Conservation (phyloP, 1,140 invertebrate species). For the Pseudomyrmex flavicornis region DNA sequence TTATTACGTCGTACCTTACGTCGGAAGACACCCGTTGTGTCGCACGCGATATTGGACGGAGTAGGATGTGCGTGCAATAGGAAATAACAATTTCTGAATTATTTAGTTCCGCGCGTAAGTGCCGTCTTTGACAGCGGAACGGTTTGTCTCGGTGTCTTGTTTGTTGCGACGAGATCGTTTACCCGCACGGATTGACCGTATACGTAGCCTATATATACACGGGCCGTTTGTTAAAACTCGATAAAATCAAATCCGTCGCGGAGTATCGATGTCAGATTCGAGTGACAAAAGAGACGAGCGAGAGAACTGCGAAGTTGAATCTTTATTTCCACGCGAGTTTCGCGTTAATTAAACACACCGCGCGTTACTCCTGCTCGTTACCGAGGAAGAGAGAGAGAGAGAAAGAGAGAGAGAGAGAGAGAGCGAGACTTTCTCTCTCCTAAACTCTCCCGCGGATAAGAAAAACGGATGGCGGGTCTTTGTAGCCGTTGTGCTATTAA, state of each 20-base stretch:
- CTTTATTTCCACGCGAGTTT: constrained; percentile 43
- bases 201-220: not conserved
- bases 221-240: not conserved
- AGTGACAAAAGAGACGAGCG: constrained; percentile 55
- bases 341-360: constrained; percentile 60
- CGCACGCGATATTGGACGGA: constrained; percentile 49
- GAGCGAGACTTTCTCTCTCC: constrained; percentile 20
- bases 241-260: not conserved
- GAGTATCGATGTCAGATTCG: constrained; percentile 47
- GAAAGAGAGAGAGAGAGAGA: too few relatives aligned
- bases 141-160: constrained; percentile 22
- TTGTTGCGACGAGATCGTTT: constrained; percentile 37
- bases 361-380: constrained; percentile 33
- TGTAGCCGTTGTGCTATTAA: constrained; percentile 48
- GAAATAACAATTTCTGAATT: constrained; percentile 72
- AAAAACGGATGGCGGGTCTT: constrained; percentile 50
- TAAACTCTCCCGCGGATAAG: constrained; percentile 46
- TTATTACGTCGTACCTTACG: constrained; percentile 1
- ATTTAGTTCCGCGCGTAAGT: constrained; percentile 70
- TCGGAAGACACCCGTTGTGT: constrained; percentile 62
- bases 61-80: constrained; percentile 65
- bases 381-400: not conserved
- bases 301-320: constrained; percentile 62
- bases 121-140: constrained; percentile 51
- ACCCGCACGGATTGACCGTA: constrained; percentile 13